phyloP scores from a whole-genome alignment of 2,797 vertebrate genomes.

The Lophura swinhoii region DNA sequence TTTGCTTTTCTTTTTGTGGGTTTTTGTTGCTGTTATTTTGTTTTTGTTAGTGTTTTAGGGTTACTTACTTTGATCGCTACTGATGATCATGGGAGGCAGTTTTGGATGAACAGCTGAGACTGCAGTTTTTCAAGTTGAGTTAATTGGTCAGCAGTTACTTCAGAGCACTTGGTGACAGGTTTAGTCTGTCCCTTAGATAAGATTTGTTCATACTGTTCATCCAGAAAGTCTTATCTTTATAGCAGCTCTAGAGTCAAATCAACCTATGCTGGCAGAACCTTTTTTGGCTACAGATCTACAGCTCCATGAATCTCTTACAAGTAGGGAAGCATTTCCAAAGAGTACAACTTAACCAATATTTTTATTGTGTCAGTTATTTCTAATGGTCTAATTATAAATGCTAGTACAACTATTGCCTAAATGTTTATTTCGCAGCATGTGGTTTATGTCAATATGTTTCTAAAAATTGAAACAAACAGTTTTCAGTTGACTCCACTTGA shows the following conservation, averaged over 20 bases:
- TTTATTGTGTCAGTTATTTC: not conserved
- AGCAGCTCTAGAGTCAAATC: not conserved
- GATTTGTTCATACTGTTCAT: not conserved
- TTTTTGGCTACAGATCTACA: not conserved
- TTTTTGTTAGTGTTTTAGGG: not conserved
- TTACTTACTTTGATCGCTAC: not conserved
- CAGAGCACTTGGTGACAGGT: not conserved
- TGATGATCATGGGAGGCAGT: not conserved
- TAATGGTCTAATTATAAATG: not conserved
- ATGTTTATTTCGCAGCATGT: not conserved
- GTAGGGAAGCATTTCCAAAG: not conserved
- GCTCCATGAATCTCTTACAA: fast-evolving
- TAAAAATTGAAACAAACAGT: not conserved
- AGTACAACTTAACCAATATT: not conserved
- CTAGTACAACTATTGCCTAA: not conserved
- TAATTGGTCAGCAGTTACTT: not conserved
- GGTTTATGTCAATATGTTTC: not conserved
- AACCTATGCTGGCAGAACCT: not conserved
- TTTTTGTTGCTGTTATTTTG: not conserved
- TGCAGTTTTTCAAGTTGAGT: not conserved
- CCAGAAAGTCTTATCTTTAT: not conserved
- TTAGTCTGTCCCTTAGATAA: not conserved
- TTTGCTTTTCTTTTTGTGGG: not conserved
- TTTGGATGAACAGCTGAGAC: not conserved
- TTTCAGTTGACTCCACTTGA: not conserved